Conservation (phyloP, 2,113 vertebrate species). For the Paralichthys olivaceus region DNA sequence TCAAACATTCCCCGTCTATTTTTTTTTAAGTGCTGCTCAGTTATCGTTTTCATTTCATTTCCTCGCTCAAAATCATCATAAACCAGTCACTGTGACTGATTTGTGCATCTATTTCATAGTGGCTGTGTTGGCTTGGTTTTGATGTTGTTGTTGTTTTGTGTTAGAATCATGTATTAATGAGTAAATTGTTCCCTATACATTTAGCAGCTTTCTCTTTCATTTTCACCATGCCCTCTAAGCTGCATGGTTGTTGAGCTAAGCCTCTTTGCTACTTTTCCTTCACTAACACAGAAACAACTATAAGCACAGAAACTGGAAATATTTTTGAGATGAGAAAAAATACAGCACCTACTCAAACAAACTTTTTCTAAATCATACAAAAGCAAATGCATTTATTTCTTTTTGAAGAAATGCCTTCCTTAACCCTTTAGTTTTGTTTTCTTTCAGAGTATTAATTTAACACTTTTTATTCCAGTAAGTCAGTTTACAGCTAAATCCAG, state of each 20-base stretch:
- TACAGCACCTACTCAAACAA: background rate
- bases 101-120: too few species aligned
- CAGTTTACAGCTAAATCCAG: background rate
- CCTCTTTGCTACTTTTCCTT: background rate
- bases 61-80: too few species aligned
- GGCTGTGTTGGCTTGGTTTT: too few species aligned
- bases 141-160: too few species aligned
- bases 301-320: background rate
- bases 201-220: conserved; percentile 1
- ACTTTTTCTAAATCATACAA: background rate
- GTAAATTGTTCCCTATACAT: conserved; percentile 1
- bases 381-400: background rate
- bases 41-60: background rate
- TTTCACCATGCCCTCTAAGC: background rate
- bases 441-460: background rate
- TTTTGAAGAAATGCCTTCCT: background rate
- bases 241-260: background rate
- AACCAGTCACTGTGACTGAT: too few species aligned
- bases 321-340: background rate
- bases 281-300: background rate
- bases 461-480: background rate
- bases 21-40: background rate
- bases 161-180: background rate
- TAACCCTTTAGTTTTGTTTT: background rate
- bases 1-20: background rate